Base-by-base conservation (phyloP, 2,113 vertebrate species). In the Dipodomys spectabilis region DNA sequence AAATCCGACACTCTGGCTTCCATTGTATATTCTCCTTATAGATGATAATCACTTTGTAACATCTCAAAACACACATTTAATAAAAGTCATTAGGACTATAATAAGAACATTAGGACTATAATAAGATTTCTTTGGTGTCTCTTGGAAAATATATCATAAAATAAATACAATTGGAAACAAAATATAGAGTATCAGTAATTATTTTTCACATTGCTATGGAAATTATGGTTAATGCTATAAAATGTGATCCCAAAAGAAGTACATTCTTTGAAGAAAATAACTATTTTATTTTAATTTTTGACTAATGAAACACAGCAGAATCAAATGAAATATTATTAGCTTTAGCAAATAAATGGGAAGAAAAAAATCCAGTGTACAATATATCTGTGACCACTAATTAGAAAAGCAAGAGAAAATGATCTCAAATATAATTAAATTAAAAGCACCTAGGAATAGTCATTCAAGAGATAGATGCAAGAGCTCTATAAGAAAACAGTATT, bases 161-260 rank as follows among this genome's bases (percentile, higher is more conserved):
- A 60, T 60, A 74, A 78, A 64, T 77, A 81, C 92, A 90, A 86
- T 32, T 27, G 89, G 45, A 93, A 91, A 88, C 6, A 82, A 94
- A 57, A 88, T 4, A 44, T 27, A 75, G 60, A 71, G 49, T 49
- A 53, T 9, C 1, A 57, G 13, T 91, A 67, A 81, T 19, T 57
- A 39, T 77, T 53, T 45, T 92, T 62, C 67, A 92, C 16, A 65
- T 32, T 65, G 27, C 23, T 73, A 22, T 45, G n/a, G 65, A 87
- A 95, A 94, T 94, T 60, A n/a, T 72, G 39, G 35, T 23, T 91
- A 81, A 73, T 64, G 20, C 11, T 57, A 28, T 53, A 83, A 44
- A 28, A 67, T 1, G 35, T 19, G 57, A 86, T 83, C 69, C 49
- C 72, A 39, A 82, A 77, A 84, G 39, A 81, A 23, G 10, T 62